Percentiles rank a stretch among this genome's conserved stretches.
These are phyloP conservation scores for Monomorium pharaonis DNA, from an alignment of 1,140 invertebrate genomes.

Conservation along the genomic window DNA sequence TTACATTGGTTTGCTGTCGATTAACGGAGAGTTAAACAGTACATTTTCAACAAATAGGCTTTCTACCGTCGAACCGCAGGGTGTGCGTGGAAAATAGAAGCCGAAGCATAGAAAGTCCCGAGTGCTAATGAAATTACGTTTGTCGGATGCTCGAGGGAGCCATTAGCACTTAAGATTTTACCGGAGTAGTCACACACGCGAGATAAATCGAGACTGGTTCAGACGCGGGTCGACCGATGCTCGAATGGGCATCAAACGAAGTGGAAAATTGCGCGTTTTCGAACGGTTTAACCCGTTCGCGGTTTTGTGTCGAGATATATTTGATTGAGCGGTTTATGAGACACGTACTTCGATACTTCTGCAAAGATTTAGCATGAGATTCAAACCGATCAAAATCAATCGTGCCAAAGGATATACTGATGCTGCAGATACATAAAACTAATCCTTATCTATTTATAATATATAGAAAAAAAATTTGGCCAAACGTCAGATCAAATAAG, in stretches of 20 bases:
- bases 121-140: slow-evolving; percentile 55
- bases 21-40: slow-evolving; percentile 26
- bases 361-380: not conserved
- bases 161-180: slow-evolving; percentile 58
- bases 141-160: slow-evolving; percentile 16
- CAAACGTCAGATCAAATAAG: not conserved
- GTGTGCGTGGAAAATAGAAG: slow-evolving; percentile 25
- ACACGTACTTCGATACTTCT: not conserved
- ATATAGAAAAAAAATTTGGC: too few species aligned
- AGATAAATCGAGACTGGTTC: slow-evolving; percentile 46
- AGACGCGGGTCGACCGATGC: slow-evolving; percentile 11
- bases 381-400: not conserved
- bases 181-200: slow-evolving; percentile 32
- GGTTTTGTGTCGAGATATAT: not conserved
- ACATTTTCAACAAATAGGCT: slow-evolving; percentile 22
- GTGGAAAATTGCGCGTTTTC: slow-evolving; percentile 43
- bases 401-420: not conserved
- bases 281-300: slow-evolving; percentile 14
- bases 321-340: not conserved
- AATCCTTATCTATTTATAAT: not conserved
- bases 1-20: not conserved
- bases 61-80: slow-evolving; percentile 2
- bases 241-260: slow-evolving; percentile 27
- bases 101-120: slow-evolving; percentile 28
- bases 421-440: not conserved